Conservation (phyloP, 2,888 invertebrate genomes). For the Meloe dianella region DNA sequence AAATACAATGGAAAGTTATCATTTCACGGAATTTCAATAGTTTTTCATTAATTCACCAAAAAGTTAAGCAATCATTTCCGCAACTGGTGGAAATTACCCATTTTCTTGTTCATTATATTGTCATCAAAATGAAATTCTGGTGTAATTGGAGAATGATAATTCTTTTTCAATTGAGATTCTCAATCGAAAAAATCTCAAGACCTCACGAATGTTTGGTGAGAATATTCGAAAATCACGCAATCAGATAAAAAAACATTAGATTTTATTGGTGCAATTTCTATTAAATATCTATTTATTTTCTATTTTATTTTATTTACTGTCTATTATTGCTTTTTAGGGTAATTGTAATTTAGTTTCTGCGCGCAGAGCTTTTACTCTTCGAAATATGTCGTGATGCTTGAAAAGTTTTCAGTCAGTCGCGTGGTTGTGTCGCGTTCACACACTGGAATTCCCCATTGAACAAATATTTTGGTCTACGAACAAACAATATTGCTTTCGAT, state of each 20-base stretch:
- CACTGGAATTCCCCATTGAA: background rate
- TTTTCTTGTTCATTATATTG: too few relatives aligned
- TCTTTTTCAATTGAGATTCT: too few relatives aligned
- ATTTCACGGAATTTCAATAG: background rate
- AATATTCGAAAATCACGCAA: too few relatives aligned
- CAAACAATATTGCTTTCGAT: background rate
- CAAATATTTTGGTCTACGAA: background rate
- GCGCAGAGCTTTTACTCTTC: background rate
- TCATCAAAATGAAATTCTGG: too few relatives aligned
- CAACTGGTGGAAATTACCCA: too few relatives aligned
- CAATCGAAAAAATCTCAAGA: too few relatives aligned
- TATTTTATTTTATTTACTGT: too few relatives aligned
- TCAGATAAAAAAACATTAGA: too few relatives aligned
- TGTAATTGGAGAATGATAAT: too few relatives aligned
- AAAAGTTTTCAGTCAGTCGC: conserved; percentile 1
- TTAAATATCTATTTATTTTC: too few relatives aligned
- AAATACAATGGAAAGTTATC: background rate
- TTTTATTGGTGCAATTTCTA: too few relatives aligned
- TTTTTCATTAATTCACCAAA: background rate
- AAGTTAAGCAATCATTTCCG: background rate
- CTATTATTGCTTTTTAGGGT: background rate
- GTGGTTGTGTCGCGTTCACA: background rate
- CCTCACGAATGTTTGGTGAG: too few relatives aligned
- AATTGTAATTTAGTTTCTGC: background rate
- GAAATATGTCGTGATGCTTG: background rate